Evolutionary conservation across 2,888 invertebrate genomes (phyloP), one percentile per base, ranked within the genome.

Genomic region (Caenorhabditis sp.): DNA sequence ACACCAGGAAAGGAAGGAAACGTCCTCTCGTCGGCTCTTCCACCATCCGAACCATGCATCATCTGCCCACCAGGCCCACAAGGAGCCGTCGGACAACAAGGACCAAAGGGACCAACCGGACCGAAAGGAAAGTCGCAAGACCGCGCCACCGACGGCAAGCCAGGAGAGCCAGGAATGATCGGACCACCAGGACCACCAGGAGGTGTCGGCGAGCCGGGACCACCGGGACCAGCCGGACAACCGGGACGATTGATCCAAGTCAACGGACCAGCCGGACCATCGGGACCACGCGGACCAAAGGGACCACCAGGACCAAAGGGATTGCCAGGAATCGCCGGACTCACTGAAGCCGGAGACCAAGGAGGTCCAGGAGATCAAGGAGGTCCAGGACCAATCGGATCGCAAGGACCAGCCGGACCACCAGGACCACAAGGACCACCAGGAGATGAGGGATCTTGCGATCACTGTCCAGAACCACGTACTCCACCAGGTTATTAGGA

Each of bases 361-460:
- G 77, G 81, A 73, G 62, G 73, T 58, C 65, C 68, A 62, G 83
- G 84, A 69, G 81, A 81, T 57, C 69, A 70, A 21, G 84, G 84
- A 68, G 73, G 66, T 19, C 82, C 81, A 62, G 84, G 84, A 68
- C 81, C 83, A 55, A 67, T 77, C 21, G 84, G 84, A 77, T 66
- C 69, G 55, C 81, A 71, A 61, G 84, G 84, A 69, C 84, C 82
- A 63, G 75, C 75, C 17, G 85, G 85, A 60, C 84, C 81, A 57
- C 78, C 77, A 23, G 85, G 85, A 62, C 80, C 81, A 51, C 75
- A 77, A 53, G 86, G 84, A 70, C 77, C 79, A 31, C 77, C 78
- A 59, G 86, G 86, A 76, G 86, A 86, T 63, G 84, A 86, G 72
- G 86, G 86, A 55, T 77, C 79, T 26, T 86, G 86, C 83, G 86